A percentile compares a stretch with the other conserved stretches of the same genome.
These are phyloP conservation scores for Calosoma granatense DNA, from an alignment of 1,140 invertebrate species.

Conservation along the genomic window DNA sequence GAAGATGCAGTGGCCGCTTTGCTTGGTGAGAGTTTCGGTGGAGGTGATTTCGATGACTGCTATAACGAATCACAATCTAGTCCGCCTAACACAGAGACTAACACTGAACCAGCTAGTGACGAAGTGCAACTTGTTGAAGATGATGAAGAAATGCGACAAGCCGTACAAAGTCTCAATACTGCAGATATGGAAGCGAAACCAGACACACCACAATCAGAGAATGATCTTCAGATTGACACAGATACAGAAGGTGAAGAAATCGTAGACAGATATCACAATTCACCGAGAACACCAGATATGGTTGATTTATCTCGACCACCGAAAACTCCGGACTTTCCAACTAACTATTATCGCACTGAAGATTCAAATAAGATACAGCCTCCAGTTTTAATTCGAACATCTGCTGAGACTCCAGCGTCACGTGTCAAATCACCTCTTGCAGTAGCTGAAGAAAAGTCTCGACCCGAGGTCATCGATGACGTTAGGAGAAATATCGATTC, in stretches of 20 bases:
- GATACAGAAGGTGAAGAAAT: slow-evolving; percentile 54
- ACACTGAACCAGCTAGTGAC: slow-evolving; percentile 33
- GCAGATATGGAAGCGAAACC: slow-evolving; percentile 68
- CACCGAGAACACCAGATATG: slow-evolving; percentile 35
- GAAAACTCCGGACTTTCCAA: slow-evolving; percentile 37
- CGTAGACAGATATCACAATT: slow-evolving; percentile 28
- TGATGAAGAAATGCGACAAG: slow-evolving; percentile 67
- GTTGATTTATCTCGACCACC: slow-evolving; percentile 38
- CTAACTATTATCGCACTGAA: slow-evolving; percentile 20
- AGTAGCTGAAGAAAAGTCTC: slow-evolving; percentile 1
- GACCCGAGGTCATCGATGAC: slow-evolving; percentile 11
- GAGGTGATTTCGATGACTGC: slow-evolving; percentile 38
- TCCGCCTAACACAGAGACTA: slow-evolving; percentile 28
- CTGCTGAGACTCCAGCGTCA: slow-evolving; percentile 26
- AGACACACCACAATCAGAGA: slow-evolving; percentile 73
- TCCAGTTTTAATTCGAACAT: slow-evolving; percentile 27
- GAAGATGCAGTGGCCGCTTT: slow-evolving; percentile 83
- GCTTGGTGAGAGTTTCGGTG: slow-evolving; percentile 70
- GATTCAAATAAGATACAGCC: slow-evolving; percentile 9
- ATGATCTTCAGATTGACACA: slow-evolving; percentile 76
- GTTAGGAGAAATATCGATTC: slow-evolving; percentile 16
- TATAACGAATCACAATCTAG: slow-evolving; percentile 37
- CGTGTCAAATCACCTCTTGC: slow-evolving; percentile 22
- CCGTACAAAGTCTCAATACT: slow-evolving; percentile 61
- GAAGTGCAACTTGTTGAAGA: slow-evolving; percentile 52